phyloP scores from a whole-genome alignment of 1,140 invertebrate genomes.

The Aphis craccivora region DNA sequence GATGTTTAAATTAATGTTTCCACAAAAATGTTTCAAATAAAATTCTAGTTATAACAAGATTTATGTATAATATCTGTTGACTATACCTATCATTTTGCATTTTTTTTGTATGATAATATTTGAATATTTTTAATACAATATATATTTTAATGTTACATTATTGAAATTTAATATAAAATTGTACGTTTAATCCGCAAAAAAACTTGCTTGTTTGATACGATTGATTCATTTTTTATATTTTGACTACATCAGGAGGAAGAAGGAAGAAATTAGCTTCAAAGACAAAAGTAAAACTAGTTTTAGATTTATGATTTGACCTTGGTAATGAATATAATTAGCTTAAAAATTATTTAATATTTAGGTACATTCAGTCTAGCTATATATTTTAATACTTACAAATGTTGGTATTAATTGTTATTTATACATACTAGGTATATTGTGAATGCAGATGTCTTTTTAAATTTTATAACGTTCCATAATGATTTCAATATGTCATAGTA shows the following conservation, averaged over 20 bases:
- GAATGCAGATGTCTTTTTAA: background rate
- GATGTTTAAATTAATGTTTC: background rate
- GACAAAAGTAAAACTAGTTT: background rate
- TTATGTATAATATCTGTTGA: background rate
- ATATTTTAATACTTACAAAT: background rate
- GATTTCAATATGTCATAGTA: background rate
- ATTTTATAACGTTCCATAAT: too few relatives aligned
- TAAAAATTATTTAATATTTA: background rate
- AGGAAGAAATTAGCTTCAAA: conserved; percentile 2
- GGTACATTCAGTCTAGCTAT: background rate
- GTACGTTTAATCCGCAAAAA: background rate
- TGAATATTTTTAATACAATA: background rate
- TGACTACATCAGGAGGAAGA: background rate
- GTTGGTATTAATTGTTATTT: background rate
- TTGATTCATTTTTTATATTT: background rate
- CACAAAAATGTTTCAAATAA: background rate
- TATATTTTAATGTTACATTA: background rate
- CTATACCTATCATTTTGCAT: background rate
- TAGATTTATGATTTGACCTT: background rate
- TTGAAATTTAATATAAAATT: background rate
- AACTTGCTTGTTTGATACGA: background rate
- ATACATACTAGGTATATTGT: background rate
- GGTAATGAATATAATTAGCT: background rate
- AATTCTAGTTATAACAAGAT: background rate
- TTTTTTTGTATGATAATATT: background rate